These are phyloP conservation scores for Andrena hattorfiana DNA, from an alignment of 2,888 invertebrate genomes.

Conservation along the genomic window DNA sequence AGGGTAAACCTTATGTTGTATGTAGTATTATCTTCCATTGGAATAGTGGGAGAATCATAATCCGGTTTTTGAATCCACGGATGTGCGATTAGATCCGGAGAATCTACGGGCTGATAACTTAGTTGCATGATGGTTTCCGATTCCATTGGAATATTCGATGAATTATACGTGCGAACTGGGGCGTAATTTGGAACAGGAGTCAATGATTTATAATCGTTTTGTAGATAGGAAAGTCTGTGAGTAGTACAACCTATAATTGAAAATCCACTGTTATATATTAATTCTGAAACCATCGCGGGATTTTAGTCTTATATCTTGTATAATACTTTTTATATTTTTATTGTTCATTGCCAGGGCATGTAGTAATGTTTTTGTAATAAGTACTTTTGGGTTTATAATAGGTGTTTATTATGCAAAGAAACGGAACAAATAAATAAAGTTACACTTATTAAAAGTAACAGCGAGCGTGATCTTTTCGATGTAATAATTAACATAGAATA, in stretches of 20 bases:
- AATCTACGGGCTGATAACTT: constrained; percentile 83
- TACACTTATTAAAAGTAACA: too few relatives aligned
- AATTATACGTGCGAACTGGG: constrained; percentile 85
- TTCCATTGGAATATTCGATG: constrained; percentile 86
- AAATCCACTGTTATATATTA: neutral
- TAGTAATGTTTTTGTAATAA: too few relatives aligned
- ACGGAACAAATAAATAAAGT: too few relatives aligned
- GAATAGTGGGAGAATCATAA: constrained; percentile 74
- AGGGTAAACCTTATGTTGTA: constrained; percentile 78
- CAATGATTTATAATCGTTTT: constrained; percentile 86
- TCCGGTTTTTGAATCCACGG: constrained; percentile 70
- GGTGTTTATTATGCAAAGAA: too few relatives aligned
- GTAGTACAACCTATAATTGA: constrained; percentile 86
- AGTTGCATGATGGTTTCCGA: constrained; percentile 86
- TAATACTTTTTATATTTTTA: too few relatives aligned
- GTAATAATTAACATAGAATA: too few relatives aligned
- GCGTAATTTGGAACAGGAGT: constrained; percentile 85
- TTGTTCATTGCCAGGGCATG: too few relatives aligned
- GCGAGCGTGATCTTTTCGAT: too few relatives aligned
- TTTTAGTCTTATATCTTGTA: too few relatives aligned
- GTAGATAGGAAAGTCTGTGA: constrained; percentile 87
- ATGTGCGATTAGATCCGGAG: constrained; percentile 65
- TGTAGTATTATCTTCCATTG: constrained; percentile 79
- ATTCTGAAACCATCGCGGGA: too few relatives aligned
- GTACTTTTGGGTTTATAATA: too few relatives aligned